Evolutionary conservation across 2,113 vertebrate genomes (phyloP), one percentile per base, ranked within the genome.

Genomic region (Pelmatolapia mariae): DNA sequence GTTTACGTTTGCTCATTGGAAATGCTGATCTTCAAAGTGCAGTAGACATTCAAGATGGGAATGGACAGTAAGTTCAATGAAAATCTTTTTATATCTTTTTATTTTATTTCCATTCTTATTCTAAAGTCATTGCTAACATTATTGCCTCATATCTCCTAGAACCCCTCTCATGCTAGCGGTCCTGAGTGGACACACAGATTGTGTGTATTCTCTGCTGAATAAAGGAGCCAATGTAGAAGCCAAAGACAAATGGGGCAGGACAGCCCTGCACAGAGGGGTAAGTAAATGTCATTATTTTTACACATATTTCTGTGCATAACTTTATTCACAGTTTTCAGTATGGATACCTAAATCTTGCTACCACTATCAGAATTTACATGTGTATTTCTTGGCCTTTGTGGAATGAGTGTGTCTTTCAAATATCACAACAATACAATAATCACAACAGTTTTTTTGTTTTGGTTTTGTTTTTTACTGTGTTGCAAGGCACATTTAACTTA

Each of bases 181-280:
- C 91, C 97, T 99, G 91, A 99, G 98, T 3, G 98, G 98, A 86
- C 98, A 99, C 96, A 99, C 98, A 0, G 98, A 99, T 87, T 99
- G 99, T 59, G 98, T 99, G 43, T 99, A 98, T 95, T 98, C 98
- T 56, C 94, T 99, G 84, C 96, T 99, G 52, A 99, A 98, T 94
- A 99, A 99, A 94, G 99, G 99, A 96, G 98, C 98, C 87, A 97
- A 94, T 36, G 98, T 98, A 86, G 97, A 99, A 96, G 98, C 98
- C 98, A 98, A 98, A 97, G 99, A 99, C 94, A 98, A 98, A 81
- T 98, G 98, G 97, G 98, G 98, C 93, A 97, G 98, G 95, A 99
- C 98, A 3, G 98, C 98, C 3, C 92, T 99, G 24, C 98, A 99
- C 68, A 97, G 98, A 95, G 98, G 98, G 96, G 99, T 99, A 94